phyloP scores from a whole-genome alignment of 2,113 vertebrate species.

The Sphyrna mokarran region DNA sequence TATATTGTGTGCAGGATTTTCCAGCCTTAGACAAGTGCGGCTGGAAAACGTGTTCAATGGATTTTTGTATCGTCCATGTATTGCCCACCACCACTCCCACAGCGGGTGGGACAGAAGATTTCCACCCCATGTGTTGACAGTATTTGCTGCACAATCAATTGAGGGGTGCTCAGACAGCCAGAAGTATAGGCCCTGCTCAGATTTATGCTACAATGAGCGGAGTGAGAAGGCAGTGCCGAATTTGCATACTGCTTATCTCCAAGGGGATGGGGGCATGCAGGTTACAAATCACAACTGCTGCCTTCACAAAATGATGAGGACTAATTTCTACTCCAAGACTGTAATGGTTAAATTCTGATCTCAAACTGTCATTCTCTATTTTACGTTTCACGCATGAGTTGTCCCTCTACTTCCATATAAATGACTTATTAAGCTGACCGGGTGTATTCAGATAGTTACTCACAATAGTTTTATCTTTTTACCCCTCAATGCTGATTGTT shows the following conservation, averaged over 20 bases:
- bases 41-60: too few relatives aligned
- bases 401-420: background rate
- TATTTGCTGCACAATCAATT: background rate
- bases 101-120: too few relatives aligned
- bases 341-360: background rate
- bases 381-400: background rate
- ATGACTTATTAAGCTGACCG: background rate
- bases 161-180: background rate
- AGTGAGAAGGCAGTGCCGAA: background rate
- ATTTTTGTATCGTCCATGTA: too few relatives aligned
- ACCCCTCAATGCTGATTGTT: background rate
- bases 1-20: too few relatives aligned
- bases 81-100: too few relatives aligned
- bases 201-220: background rate
- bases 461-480: background rate
- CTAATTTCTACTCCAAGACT: background rate
- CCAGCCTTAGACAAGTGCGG: too few relatives aligned
- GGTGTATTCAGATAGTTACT: background rate
- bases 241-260: background rate
- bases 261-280: background rate
- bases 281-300: background rate
- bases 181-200: background rate
- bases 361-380: background rate
- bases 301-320: background rate
- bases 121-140: background rate